Evolutionary conservation across 2,113 vertebrate genomes (phyloP).

Genomic region (Procavia capensis): DNA sequence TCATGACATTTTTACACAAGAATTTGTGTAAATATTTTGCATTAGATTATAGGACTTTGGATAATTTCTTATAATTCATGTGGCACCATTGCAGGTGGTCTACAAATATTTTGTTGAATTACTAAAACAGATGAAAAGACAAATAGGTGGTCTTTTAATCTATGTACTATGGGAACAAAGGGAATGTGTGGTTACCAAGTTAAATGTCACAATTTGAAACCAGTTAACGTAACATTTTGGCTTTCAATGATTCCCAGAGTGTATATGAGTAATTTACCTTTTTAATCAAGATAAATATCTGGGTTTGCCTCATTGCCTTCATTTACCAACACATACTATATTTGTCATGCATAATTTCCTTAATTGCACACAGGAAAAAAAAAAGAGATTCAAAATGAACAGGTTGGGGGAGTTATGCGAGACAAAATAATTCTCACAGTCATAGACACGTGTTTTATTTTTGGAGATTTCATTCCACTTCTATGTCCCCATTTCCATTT

Average conservation of each 20-base stretch:
- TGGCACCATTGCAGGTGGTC: neutral
- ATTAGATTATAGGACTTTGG: neutral
- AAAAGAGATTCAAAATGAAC: neutral
- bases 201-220: neutral
- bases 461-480: slow-evolving; percentile 39
- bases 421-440: neutral
- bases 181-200: neutral
- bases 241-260: slow-evolving; percentile 18
- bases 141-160: neutral
- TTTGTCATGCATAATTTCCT: neutral
- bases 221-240: neutral
- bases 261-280: neutral
- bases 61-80: neutral
- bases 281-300: neutral
- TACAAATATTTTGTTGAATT: neutral
- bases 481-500: slow-evolving; percentile 1
- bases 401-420: neutral
- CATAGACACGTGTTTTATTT: neutral
- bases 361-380: neutral
- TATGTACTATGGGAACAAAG: neutral
- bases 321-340: neutral
- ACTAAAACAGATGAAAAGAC: neutral
- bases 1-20: neutral
- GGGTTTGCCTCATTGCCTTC: neutral
- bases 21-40: neutral